phyloP scores from a whole-genome alignment of 2,888 invertebrate genomes.

The Pollenia griseotomentosa region DNA sequence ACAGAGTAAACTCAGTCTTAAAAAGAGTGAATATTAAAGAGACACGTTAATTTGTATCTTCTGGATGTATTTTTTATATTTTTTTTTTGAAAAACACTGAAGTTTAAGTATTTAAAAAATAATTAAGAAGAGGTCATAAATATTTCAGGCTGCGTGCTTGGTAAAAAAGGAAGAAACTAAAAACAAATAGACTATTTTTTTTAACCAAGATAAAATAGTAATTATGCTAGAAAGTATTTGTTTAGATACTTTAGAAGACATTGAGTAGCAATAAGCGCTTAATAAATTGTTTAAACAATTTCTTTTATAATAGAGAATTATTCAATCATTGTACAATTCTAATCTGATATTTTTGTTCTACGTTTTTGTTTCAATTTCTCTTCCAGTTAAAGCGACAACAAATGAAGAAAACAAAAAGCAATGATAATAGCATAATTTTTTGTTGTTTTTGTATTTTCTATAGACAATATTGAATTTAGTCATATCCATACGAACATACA shows the following conservation, averaged over 20 bases:
- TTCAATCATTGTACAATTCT: constrained; percentile 1
- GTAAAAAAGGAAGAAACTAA: not conserved
- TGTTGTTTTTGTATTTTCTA: constrained; percentile 1
- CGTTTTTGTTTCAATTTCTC: constrained; percentile 36
- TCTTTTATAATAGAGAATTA: constrained; percentile 4
- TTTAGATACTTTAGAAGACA: not conserved
- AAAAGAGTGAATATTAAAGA: too few species aligned
- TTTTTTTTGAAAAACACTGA: constrained; percentile 6
- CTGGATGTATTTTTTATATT: not conserved
- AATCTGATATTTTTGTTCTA: not conserved
- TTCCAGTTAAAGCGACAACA: constrained; percentile 35
- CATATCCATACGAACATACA: constrained; percentile 1
- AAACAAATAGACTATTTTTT: not conserved
- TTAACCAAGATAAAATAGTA: not conserved
- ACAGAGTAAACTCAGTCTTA: too few species aligned
- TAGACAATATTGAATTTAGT: constrained; percentile 18
- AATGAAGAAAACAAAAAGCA: not conserved
- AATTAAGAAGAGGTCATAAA: constrained; percentile 32
- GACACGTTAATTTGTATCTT: constrained; percentile 12
- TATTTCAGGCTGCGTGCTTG: not conserved
- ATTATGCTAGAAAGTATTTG: not conserved
- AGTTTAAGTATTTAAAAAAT: constrained; percentile 29
- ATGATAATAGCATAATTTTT: constrained; percentile 38
- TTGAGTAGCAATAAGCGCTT: not conserved
- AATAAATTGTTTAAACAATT: not conserved